Percentiles rank a stretch among this genome's conserved stretches.
These are phyloP conservation scores for Accipiter virgatus DNA, from an alignment of 2,113 vertebrate genomes.

Conservation along the genomic window DNA sequence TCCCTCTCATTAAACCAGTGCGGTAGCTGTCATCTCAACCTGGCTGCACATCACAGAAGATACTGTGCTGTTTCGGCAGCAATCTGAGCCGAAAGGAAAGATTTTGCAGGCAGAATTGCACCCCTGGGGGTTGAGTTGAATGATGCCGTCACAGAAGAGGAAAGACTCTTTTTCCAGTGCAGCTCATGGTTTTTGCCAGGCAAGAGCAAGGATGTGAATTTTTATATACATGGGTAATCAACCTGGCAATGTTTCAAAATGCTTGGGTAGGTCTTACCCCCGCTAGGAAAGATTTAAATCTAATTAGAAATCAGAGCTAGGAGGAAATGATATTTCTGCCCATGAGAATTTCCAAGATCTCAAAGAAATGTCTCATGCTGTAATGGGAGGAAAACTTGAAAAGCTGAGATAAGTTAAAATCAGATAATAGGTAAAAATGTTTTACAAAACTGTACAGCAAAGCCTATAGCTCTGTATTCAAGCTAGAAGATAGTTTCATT, in stretches of 20 bases:
- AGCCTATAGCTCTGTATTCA: neutral
- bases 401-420: neutral
- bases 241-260: neutral
- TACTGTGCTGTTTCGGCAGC: neutral
- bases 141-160: neutral
- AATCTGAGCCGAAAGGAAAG: neutral
- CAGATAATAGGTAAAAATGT: neutral
- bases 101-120: neutral
- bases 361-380: neutral
- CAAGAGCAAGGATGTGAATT: neutral
- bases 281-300: neutral
- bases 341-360: neutral
- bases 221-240: neutral
- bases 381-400: neutral
- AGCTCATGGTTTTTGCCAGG: neutral
- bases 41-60: neutral
- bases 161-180: neutral
- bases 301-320: slow-evolving; percentile 5
- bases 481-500: neutral
- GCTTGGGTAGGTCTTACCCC: neutral
- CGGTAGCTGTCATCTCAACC: neutral
- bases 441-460: neutral
- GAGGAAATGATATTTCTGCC: neutral
- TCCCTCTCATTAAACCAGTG: neutral
- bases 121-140: neutral